Conservation (phyloP, 53 echinoderm and acorn worm genomes). For the Holothuria leucospilota region DNA sequence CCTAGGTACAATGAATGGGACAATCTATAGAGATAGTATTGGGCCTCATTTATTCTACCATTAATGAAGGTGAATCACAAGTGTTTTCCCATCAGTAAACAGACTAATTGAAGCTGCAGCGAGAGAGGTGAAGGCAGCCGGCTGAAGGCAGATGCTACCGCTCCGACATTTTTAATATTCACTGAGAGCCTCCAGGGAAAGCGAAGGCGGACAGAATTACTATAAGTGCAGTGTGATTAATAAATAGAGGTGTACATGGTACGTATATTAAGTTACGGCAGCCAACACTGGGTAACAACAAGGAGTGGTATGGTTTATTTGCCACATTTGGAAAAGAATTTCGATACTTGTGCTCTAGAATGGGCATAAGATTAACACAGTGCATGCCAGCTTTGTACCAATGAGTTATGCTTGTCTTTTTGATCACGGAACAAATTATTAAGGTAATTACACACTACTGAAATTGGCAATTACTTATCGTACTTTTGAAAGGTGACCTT, state of each 20-base stretch:
- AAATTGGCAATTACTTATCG: too few species aligned
- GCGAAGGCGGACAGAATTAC: not conserved
- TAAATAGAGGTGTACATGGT: not conserved
- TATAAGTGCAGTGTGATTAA: conserved; percentile 21
- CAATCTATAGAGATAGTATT: not conserved
- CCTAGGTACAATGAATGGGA: not conserved
- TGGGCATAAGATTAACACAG: too few species aligned
- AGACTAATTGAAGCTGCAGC: conserved; percentile 28
- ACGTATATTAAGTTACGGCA: conserved; percentile 2
- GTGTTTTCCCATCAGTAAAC: conserved; percentile 10
- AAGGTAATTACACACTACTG: too few species aligned
- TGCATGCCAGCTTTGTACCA: too few species aligned
- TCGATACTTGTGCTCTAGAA: too few species aligned
- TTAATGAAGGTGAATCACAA: conserved; percentile 18
- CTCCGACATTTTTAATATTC: conserved; percentile 23
- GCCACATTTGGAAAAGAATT: too few species aligned
- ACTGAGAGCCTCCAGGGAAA: conserved; percentile 10
- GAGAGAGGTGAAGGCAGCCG: not conserved
- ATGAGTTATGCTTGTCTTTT: too few species aligned
- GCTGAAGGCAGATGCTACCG: not conserved
- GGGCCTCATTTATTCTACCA: conserved; percentile 20
- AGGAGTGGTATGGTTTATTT: not conserved
- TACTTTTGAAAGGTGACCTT: too few species aligned
- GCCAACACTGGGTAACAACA: not conserved
- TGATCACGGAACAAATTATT: too few species aligned